Conservation (phyloP, 2,888 invertebrate genomes). For the Atrina japonica region DNA sequence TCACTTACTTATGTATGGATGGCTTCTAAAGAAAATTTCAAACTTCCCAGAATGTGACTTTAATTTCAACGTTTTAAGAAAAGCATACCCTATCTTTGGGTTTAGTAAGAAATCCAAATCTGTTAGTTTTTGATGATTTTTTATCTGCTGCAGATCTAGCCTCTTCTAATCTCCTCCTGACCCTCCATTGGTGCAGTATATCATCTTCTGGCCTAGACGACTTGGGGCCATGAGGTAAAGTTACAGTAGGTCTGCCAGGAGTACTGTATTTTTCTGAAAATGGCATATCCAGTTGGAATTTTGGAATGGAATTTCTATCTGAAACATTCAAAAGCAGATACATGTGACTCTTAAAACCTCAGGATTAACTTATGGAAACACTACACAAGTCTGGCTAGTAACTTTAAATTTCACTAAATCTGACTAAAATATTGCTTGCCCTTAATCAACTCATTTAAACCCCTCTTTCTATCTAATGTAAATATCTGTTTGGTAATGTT, state of each 20-base stretch:
- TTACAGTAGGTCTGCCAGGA: constrained; percentile 6
- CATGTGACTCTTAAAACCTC: too few relatives aligned
- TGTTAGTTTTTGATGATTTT: constrained; percentile 7
- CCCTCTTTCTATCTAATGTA: too few relatives aligned
- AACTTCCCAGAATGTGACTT: too few relatives aligned
- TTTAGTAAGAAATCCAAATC: constrained; percentile 27
- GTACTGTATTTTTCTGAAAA: neutral
- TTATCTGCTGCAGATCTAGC: constrained; percentile 48
- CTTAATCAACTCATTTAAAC: too few relatives aligned
- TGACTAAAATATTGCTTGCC: too few relatives aligned
- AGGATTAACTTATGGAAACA: too few relatives aligned
- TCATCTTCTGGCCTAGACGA: constrained; percentile 67
- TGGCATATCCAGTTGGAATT: constrained; percentile 3
- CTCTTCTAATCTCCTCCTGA: constrained; percentile 71
- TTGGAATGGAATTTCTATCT: constrained; percentile 21
- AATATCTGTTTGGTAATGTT: too few relatives aligned
- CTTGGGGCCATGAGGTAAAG: constrained; percentile 17
- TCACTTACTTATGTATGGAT: too few relatives aligned
- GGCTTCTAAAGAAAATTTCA: too few relatives aligned
- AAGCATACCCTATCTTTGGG: constrained; percentile 25
- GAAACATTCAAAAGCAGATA: neutral
- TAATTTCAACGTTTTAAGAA: too few relatives aligned
- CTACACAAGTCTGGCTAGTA: too few relatives aligned
- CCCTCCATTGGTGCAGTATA: constrained; percentile 76
- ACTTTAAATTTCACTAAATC: too few relatives aligned